Base-by-base conservation (phyloP, 2,888 invertebrate genomes). In the Agapostemon virescens region DNA sequence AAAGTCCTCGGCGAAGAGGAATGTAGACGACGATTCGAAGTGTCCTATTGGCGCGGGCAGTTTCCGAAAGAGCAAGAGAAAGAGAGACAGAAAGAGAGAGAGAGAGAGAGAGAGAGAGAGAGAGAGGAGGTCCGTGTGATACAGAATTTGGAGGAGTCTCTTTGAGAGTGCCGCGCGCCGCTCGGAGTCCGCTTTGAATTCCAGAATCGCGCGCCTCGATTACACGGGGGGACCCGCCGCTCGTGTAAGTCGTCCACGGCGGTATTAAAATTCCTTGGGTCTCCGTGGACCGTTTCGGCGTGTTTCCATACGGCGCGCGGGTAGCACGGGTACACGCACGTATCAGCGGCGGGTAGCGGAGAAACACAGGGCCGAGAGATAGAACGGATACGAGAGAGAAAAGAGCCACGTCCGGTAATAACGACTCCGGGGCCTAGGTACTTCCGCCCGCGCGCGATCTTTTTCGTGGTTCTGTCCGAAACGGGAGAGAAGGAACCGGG, bases 191-290 rank as follows among this genome's bases (percentile, higher is more conserved):
- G 38, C 38, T 38, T 64, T n/a, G 38, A 64, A 64, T 64, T 64
- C 64, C n/a, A 64, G 33, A 63, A 63, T 63, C 61, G 33, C 61
- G 36, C 33, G 33, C 11, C 33, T 63, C 61, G 61, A 63, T 63
- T 63, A 63, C 61, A 64, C 23, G 64, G 64, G 1, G 52, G n/a
- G n/a, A n/a, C n/a, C n/a, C n/a, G 26, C 55, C 1, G 23, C 38
- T 23, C 64, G 64, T 64, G 64, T 23, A 64, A 64, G 15, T 38
- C n/a, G 15, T 33, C 61, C 33, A 63, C n/a, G 42, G 23, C 67
- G 63, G 58, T 67, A 84, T 84, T 85, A 76, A 83, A 69, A 81
- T 79, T 84, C 83, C 75, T 58, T n/a, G 49, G 58, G 33, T 20
- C 20, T 66, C n/a, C 42, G 5, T 3, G 7, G 61, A 11, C 30